A percentile compares a stretch with the other conserved stretches of the same genome.
phyloP scores from a whole-genome alignment of 2,113 vertebrate genomes.

The Dromiciops gliroides region DNA sequence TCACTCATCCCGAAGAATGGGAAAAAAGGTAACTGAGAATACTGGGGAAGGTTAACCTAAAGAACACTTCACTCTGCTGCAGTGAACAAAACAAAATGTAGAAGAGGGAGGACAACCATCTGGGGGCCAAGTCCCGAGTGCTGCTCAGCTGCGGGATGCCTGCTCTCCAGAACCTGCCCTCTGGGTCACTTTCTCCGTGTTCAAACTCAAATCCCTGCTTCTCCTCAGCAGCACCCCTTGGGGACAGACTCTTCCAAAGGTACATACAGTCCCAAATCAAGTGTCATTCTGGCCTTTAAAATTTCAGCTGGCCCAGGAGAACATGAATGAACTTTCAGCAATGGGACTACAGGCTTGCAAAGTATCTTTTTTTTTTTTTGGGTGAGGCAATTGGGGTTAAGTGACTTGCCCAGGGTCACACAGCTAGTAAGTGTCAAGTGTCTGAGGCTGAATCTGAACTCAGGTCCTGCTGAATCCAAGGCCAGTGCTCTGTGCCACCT shows the following conservation, averaged over 20 bases:
- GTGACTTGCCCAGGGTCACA: too few species aligned
- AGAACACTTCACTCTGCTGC: not conserved
- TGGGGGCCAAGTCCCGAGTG: too few species aligned
- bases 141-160: too few species aligned
- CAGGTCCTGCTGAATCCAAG: too few species aligned
- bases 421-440: too few species aligned
- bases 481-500: too few species aligned
- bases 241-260: not conserved
- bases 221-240: not conserved
- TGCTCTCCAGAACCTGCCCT: not conserved
- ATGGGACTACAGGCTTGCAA: not conserved
- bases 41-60: not conserved
- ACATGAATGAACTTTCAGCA: not conserved
- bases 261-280: not conserved
- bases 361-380: too few species aligned
- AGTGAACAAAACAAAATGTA: too few species aligned
- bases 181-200: not conserved
- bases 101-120: too few species aligned
- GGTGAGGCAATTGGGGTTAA: too few species aligned
- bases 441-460: too few species aligned
- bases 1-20: constrained; percentile 29
- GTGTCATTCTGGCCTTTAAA: not conserved
- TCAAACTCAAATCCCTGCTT: not conserved
- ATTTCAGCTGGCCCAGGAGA: not conserved
- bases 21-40: constrained; percentile 13